Conservation (phyloP, 2,113 vertebrate species). For the Poeciliopsis retropinna region DNA sequence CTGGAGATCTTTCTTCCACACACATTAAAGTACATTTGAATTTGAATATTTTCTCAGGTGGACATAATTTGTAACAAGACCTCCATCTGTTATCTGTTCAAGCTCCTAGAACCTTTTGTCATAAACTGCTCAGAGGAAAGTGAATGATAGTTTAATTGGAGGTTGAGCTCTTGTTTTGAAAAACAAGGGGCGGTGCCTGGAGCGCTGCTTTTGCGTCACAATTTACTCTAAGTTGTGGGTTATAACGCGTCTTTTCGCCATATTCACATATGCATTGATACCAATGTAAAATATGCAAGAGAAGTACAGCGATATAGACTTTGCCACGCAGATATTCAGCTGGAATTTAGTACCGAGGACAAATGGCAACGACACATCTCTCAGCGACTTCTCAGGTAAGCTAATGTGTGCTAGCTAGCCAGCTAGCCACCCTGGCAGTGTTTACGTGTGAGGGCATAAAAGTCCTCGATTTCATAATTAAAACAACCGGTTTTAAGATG, state of each 20-base stretch:
- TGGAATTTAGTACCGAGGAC: constrained; percentile 80
- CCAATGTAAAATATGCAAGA: constrained; percentile 69
- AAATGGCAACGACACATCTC: constrained; percentile 77
- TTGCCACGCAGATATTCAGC: constrained; percentile 80
- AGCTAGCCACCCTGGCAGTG: background rate
- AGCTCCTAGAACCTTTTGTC: no score
- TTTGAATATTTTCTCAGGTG: no score
- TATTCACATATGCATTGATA: background rate
- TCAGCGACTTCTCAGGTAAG: constrained; percentile 81
- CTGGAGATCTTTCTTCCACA: no score
- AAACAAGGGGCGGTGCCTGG: no score
- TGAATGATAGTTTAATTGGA: no score
- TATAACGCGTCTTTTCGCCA: background rate
- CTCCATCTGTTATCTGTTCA: no score
- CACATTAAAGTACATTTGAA: no score
- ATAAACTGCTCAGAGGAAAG: no score
- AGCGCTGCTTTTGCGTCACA: background rate
- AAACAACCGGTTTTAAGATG: background rate
- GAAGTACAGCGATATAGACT: constrained; percentile 66
- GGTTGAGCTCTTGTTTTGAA: no score
- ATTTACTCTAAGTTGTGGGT: background rate
- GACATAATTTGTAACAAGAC: no score
- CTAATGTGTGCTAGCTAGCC: constrained; percentile 31
- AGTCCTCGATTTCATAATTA: background rate
- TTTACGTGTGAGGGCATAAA: background rate